phyloP scores from a whole-genome alignment of 2,888 invertebrate species.

The Meganola albula region DNA sequence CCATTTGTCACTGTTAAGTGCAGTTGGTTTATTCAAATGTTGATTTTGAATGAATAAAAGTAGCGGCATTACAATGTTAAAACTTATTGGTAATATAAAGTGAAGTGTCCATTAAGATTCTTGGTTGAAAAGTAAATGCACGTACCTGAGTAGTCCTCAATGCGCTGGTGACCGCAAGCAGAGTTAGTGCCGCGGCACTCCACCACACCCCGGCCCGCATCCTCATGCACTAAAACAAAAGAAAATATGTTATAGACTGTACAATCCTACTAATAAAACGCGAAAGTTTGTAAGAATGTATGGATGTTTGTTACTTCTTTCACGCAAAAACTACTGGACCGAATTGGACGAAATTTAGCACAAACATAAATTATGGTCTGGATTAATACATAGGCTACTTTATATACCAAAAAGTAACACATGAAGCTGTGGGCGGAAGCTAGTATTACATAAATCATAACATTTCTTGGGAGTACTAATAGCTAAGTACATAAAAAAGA shows the following conservation, averaged over 20 bases:
- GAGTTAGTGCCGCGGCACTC: constrained; percentile 58
- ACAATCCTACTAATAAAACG: background rate
- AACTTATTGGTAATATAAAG: no score
- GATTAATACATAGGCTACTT: background rate
- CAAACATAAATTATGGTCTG: background rate
- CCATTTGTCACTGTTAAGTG: no score
- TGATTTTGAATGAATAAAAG: no score
- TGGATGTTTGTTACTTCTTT: no score
- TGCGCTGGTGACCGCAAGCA: constrained; percentile 55
- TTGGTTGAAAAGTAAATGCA: constrained; percentile 1
- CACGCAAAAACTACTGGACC: no score
- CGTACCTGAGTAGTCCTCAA: constrained; percentile 59
- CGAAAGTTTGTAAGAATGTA: background rate
- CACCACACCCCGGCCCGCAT: constrained; percentile 66
- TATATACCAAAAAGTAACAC: background rate
- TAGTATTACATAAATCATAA: no score
- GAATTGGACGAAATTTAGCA: background rate
- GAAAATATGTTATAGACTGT: background rate
- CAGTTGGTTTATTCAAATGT: no score
- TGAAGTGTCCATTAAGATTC: constrained; percentile 4
- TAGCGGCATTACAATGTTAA: no score
- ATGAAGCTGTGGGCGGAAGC: background rate
- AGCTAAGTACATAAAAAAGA: no score
- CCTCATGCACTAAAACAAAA: constrained; percentile 54
- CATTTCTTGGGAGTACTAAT: no score